Base-by-base conservation (phyloP, 35 echinoderm and acorn worm genomes). In the Hemicentrotus pulcherrimus region DNA sequence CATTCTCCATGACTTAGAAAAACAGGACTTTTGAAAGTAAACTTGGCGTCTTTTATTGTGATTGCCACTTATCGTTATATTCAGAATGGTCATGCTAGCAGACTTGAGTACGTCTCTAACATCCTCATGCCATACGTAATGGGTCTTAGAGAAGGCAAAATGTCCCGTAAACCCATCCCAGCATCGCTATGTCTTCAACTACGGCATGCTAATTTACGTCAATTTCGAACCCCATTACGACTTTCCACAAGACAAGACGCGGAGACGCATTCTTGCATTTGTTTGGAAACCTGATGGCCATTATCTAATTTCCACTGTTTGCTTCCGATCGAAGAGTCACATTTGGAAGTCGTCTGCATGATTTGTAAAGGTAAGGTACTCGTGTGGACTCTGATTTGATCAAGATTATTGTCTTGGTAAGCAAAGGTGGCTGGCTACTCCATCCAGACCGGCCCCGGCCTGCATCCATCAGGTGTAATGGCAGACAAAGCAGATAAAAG, bases 391-490 rank as follows among this genome's bases (percentile, higher is more conserved):
- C 24, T 78, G 65, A 78, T 78, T 78, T 78, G 65, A 78, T 78
- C 65, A 78, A 78, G 65, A 78, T 78, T 78, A 78, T 78, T 78
- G 19, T 78, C 65, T 78, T 78, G 65, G 65, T 78, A 78, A 78
- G 65, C 65, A 78, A 78, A 28, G 65, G 28, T 78, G 61, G 8
- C 8, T 52, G 50, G 65, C 65, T 28, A 78, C 65, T 28, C 65
- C 19, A 78, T 28, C 65, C 19, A 78, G 65, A 78, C 65, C 19
- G 19, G 19, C 65, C 24, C 52, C 9, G 50, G 50, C 9, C 0
- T 0, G 52, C 11, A 18, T 78, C 19, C 7, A 41, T 28, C 22
- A 78, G 19, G 19, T 28, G 24, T n/a, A 28, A 78, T 78, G 65
- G 24, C 28, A 55, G 50, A 78, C 65, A 78, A 28, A 78, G 65